Evolutionary conservation across 2,797 vertebrate species (phyloP).

Genomic region (Pseudotriccus pelzelni): DNA sequence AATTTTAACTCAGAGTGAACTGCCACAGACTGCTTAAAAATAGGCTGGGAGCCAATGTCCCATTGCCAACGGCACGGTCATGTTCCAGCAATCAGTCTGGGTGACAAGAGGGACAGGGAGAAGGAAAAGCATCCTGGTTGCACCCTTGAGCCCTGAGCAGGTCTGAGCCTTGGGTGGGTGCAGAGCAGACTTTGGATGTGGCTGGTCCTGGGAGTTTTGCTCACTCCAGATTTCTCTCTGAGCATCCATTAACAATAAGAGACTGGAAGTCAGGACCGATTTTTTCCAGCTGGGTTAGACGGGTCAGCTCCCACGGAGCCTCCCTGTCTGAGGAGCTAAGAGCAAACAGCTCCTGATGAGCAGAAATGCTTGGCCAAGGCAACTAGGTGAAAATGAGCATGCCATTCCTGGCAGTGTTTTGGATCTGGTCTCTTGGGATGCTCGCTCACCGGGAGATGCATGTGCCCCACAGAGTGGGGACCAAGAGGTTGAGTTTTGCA

Average conservation of each 20-base stretch:
- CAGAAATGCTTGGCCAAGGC: neutral
- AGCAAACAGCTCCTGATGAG: neutral
- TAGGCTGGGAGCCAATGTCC: neutral
- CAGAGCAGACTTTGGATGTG: neutral
- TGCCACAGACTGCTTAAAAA: neutral
- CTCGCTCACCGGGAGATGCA: fast-evolving
- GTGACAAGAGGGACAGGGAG: neutral
- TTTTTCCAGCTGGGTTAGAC: conserved; percentile 57
- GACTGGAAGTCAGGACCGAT: conserved; percentile 62
- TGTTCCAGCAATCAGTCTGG: neutral
- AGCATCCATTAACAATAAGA: conserved; percentile 25
- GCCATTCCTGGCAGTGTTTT: fast-evolving
- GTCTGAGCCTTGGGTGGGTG: neutral
- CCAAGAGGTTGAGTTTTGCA: fast-evolving
- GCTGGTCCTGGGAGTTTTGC: neutral
- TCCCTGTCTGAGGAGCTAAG: neutral
- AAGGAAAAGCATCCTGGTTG: neutral
- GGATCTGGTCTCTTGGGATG: fast-evolving
- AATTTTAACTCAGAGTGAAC: neutral
- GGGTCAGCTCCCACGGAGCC: conserved; percentile 11
- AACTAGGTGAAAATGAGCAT: neutral
- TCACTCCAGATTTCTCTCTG: neutral
- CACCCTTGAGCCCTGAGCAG: too few species aligned
- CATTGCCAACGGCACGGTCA: fast-evolving
- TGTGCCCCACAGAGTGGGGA: fast-evolving